Percentiles rank a stretch among this genome's conserved stretches.
phyloP scores from a whole-genome alignment of 2,888 invertebrate genomes.

The Muschampia plurimacula region DNA sequence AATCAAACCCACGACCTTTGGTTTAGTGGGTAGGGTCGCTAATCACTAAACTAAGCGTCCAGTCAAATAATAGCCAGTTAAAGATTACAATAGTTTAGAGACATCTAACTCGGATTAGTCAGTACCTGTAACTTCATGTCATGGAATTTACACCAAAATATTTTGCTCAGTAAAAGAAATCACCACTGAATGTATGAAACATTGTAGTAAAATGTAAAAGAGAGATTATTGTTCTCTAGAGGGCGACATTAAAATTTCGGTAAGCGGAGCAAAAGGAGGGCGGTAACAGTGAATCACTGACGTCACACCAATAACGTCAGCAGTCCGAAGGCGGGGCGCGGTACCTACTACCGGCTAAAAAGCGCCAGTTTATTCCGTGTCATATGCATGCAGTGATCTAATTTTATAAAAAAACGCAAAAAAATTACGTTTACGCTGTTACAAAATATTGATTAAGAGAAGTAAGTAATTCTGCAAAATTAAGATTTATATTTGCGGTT shows the following conservation, averaged over 20 bases:
- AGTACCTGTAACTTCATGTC: too few species aligned
- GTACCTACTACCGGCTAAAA: background rate
- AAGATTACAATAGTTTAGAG: too few species aligned
- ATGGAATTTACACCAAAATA: background rate
- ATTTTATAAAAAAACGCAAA: background rate
- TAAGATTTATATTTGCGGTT: background rate
- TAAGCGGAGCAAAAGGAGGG: slow-evolving; percentile 55
- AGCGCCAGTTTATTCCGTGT: background rate
- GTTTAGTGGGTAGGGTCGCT: too few species aligned
- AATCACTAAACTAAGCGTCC: too few species aligned
- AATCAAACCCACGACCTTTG: too few species aligned
- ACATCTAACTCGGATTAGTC: too few species aligned
- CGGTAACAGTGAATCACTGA: slow-evolving; percentile 67
- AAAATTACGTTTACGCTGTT: background rate
- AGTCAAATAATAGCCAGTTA: too few species aligned
- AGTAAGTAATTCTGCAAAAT: background rate
- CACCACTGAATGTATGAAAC: background rate
- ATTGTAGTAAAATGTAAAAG: slow-evolving; percentile 13
- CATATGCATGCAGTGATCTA: background rate
- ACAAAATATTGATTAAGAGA: background rate
- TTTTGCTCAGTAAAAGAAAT: background rate
- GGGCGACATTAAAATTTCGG: slow-evolving; percentile 55
- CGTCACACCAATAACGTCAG: slow-evolving; percentile 80
- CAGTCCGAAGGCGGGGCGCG: slow-evolving; percentile 59
- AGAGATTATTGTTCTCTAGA: slow-evolving; percentile 36